These are phyloP conservation scores for Hyppa rectilinea DNA, from an alignment of 2,888 invertebrate genomes.

Conservation along the genomic window DNA sequence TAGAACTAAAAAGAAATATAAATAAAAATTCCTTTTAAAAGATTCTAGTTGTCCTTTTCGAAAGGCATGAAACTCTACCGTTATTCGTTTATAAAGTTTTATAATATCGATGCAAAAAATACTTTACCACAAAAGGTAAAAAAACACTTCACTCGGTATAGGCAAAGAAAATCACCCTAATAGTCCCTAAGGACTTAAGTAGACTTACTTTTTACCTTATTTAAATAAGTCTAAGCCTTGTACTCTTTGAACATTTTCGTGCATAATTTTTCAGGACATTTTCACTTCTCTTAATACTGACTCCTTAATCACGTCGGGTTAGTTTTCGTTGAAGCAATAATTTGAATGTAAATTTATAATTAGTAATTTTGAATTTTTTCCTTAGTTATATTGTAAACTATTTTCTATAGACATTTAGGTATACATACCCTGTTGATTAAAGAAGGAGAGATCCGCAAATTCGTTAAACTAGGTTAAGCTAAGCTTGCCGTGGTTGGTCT, in stretches of 20 bases:
- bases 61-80: too few relatives aligned
- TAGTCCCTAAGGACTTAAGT: slow-evolving; percentile 33
- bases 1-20: too few relatives aligned
- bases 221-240: slow-evolving; percentile 49
- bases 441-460: too few relatives aligned
- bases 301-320: slow-evolving; percentile 34
- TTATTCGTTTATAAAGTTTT: too few relatives aligned
- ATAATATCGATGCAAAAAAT: too few relatives aligned
- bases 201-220: slow-evolving; percentile 55
- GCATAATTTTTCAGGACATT: slow-evolving; percentile 36
- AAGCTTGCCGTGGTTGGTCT: too few relatives aligned
- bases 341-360: slow-evolving; percentile 31
- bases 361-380: not conserved
- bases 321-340: slow-evolving; percentile 26
- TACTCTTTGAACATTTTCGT: slow-evolving; percentile 37
- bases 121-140: too few relatives aligned
- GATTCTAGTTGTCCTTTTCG: too few relatives aligned
- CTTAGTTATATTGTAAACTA: not conserved
- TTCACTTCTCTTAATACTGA: slow-evolving; percentile 11
- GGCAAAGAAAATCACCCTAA: slow-evolving; percentile 35
- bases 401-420: not conserved
- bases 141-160: slow-evolving; percentile 21
- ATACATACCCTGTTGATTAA: not conserved
- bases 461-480: too few relatives aligned
- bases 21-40: too few relatives aligned